phyloP scores from a whole-genome alignment of 1,140 invertebrate genomes.

The Pachypeltis micranthus region DNA sequence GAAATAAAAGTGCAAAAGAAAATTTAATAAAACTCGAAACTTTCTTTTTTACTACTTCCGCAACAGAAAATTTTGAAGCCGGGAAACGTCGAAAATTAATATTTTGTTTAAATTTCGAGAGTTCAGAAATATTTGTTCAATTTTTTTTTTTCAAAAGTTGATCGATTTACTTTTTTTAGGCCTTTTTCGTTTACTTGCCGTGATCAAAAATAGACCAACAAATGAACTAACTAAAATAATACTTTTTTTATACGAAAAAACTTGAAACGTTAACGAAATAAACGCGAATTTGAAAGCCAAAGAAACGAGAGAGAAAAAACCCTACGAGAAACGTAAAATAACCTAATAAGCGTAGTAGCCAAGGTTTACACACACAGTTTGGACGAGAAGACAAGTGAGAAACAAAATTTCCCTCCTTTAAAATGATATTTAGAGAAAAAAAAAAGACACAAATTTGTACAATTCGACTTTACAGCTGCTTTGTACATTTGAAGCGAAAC shows the following conservation, averaged over 20 bases:
- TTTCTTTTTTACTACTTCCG: too few species aligned
- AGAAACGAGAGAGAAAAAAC: neutral
- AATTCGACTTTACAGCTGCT: too few species aligned
- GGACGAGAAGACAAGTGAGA: slow-evolving; percentile 2
- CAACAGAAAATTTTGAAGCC: neutral
- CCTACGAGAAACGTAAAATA: slow-evolving; percentile 3
- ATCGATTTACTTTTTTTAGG: neutral
- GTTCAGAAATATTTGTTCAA: neutral
- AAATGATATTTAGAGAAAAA: neutral
- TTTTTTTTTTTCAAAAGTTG: slow-evolving; percentile 7
- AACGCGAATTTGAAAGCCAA: neutral
- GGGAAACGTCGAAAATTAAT: too few species aligned
- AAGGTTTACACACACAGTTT: slow-evolving; percentile 11
- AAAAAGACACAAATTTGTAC: neutral
- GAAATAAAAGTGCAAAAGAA: too few species aligned
- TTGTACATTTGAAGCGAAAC: too few species aligned
- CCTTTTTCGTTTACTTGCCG: slow-evolving; percentile 15
- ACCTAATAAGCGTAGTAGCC: slow-evolving; percentile 21
- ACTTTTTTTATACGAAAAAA: neutral
- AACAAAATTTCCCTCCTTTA: slow-evolving; percentile 15
- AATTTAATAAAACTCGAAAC: too few species aligned
- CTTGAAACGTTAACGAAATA: neutral
- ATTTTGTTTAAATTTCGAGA: neutral
- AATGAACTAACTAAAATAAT: neutral
- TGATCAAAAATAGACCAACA: slow-evolving; percentile 12